These are phyloP conservation scores for Platyrinchus mystaceus DNA, from an alignment of 2,797 vertebrate genomes.

Conservation along the genomic window DNA sequence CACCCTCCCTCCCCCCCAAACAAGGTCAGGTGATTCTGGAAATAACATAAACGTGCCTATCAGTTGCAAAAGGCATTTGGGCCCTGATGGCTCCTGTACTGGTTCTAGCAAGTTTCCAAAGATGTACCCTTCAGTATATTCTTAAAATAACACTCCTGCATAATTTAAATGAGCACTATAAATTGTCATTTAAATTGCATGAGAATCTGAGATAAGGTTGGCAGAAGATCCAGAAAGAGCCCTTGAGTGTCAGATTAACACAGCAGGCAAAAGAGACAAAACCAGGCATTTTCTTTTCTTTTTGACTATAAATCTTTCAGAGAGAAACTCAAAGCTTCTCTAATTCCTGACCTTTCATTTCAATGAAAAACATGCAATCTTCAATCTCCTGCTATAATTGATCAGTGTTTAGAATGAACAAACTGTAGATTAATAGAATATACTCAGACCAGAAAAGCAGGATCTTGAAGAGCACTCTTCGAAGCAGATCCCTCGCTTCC, in stretches of 20 bases:
- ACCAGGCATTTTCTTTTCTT: background rate
- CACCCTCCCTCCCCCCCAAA: rapidly evolving
- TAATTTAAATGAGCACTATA: conserved; percentile 35
- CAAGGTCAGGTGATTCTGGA: background rate
- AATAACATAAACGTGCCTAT: background rate
- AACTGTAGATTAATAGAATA: conserved; percentile 47
- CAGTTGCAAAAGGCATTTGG: background rate
- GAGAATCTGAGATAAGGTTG: conserved; percentile 25
- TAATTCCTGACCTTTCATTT: conserved; percentile 37
- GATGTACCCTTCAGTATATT: background rate
- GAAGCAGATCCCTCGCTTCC: conserved; percentile 52
- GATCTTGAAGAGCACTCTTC: background rate
- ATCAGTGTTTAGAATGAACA: conserved; percentile 38
- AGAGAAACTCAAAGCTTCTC: background rate
- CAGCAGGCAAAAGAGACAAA: conserved; percentile 5
- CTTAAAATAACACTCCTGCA: conserved; percentile 5
- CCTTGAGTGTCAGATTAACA: conserved; percentile 31
- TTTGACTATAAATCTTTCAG: background rate
- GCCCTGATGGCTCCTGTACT: background rate
- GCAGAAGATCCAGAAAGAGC: conserved; percentile 40
- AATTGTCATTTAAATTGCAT: conserved; percentile 56
- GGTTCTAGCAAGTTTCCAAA: background rate
- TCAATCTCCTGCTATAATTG: conserved; percentile 29
- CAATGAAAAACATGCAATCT: conserved; percentile 24
- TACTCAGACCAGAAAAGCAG: conserved; percentile 18